Conservation (phyloP, 2,113 vertebrate species). For the Serilophus lunatus region DNA sequence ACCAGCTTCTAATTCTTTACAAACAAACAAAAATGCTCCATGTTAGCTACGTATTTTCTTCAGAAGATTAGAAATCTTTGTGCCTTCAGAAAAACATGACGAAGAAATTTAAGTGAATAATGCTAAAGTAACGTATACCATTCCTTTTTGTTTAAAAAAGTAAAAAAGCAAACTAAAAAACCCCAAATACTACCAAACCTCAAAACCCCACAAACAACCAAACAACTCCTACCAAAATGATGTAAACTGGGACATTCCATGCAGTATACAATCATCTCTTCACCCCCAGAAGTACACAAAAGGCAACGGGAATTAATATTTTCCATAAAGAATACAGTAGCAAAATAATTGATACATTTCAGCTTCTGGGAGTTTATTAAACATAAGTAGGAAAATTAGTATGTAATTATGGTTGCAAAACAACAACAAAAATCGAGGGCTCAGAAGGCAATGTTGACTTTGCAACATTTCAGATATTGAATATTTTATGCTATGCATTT, state of each 20-base stretch:
- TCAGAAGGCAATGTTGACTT: conserved; percentile 17
- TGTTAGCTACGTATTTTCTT: background rate
- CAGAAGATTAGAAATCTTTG: background rate
- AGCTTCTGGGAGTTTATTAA: conserved; percentile 30
- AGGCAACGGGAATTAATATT: background rate
- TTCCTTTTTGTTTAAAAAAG: background rate
- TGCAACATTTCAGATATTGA: background rate
- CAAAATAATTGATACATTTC: conserved; percentile 16
- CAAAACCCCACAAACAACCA: background rate
- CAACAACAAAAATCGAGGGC: background rate
- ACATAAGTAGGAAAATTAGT: background rate
- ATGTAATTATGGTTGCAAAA: background rate
- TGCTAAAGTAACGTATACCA: background rate
- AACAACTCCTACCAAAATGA: no score
- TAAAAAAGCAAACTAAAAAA: background rate
- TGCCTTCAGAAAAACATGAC: background rate
- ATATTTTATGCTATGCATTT: conserved; percentile 31
- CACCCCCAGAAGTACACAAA: background rate
- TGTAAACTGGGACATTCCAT: background rate
- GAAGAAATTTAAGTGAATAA: background rate
- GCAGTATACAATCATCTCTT: background rate
- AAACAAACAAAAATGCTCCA: background rate
- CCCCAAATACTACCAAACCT: no score
- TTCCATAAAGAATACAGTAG: background rate
- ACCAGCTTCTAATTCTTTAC: background rate